Evolutionary conservation across 2,888 invertebrate genomes (phyloP), one percentile per base, ranked within the genome.

Genomic region (Scaeva pyrastri): DNA sequence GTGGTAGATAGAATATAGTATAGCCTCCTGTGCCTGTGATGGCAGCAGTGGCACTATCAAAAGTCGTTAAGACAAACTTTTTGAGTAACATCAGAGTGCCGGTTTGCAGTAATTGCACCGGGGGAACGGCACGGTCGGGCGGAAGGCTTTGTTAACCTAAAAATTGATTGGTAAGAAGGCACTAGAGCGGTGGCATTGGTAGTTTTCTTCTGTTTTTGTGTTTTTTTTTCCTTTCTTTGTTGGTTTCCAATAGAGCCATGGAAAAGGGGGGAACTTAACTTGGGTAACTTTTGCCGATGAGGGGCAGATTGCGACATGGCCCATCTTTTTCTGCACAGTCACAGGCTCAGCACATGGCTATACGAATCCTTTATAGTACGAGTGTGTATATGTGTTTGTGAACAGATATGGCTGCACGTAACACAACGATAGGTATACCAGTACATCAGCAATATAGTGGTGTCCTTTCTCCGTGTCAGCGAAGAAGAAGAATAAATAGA

Each of bases 161-260:
- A 84, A 79, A 84, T 84, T 84, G 84, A 84, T 84, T 84, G 84
- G 84, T 79, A 84, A 84, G 84, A 84, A 84, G 66, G 84, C 74
- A 84, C 71, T 72, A 77, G 52, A 62, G 70, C 79, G 74, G 56
- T 79, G 84, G 84, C 80, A 84, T 84, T 84, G 79, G 84, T 79
- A 58, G 45, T 68, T 72, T 55, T 36, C 50, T 66, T 58, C n/a
- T 48, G 31, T 41, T 45, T 52, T 52, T 26, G 14, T 14, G 8
- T 52, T 12, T 50, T 23, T 2, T 52, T 39, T 39, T 39, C 2
- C 10, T n/a, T n/a, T 23, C 39, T 48, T 56, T 8, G 50, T 43
- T 45, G 50, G 56, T 68, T 73, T 73, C 36, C 23, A 23, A 19
- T 55, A 55, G 48, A 62, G n/a, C n/a, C n/a, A 36, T 14, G 0